A percentile compares a stretch with the other conserved stretches of the same genome.
These are phyloP conservation scores for Pleuronectes platessa DNA, from an alignment of 2,113 vertebrate genomes.

Conservation along the genomic window DNA sequence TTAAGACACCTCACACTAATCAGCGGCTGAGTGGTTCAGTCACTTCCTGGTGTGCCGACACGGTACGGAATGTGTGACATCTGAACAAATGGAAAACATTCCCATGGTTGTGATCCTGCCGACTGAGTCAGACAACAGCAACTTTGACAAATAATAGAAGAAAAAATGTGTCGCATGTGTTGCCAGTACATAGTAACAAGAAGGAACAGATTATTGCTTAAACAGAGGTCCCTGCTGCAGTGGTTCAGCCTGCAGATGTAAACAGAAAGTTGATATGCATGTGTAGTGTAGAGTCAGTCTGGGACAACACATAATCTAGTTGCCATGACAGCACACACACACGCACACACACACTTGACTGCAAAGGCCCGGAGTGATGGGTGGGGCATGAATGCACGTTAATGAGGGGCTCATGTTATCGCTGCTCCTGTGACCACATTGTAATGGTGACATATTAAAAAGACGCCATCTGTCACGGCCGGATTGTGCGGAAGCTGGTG, in stretches of 20 bases:
- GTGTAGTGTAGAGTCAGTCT: constrained; percentile 4
- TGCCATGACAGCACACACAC: constrained; percentile 30
- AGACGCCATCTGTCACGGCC: constrained; percentile 68
- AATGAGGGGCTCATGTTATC: constrained; percentile 48
- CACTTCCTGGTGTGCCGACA: constrained; percentile 56
- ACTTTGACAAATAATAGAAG: not conserved
- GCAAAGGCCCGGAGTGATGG: constrained; percentile 16
- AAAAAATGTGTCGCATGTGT: constrained; percentile 22
- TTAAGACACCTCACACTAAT: constrained; percentile 7
- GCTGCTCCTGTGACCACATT: constrained; percentile 33
- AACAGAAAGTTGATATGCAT: constrained; percentile 29
- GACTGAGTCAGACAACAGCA: constrained; percentile 54
- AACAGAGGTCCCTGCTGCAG: constrained; percentile 7
- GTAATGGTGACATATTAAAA: constrained; percentile 65
- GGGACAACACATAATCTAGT: constrained; percentile 43
- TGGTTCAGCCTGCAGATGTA: constrained; percentile 14
- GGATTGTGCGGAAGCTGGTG: constrained; percentile 20
- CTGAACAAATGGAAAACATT: constrained; percentile 74
- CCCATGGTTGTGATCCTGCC: constrained; percentile 48
- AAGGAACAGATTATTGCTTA: not conserved
- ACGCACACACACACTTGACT: constrained; percentile 24
- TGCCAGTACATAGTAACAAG: constrained; percentile 15
- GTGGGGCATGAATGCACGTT: constrained; percentile 27
- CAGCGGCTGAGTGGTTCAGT: constrained; percentile 8
- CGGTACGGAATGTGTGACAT: constrained; percentile 68